Evolutionary conservation across 2,888 invertebrate species (phyloP).

Genomic region (Leptinotarsa tumamoca): DNA sequence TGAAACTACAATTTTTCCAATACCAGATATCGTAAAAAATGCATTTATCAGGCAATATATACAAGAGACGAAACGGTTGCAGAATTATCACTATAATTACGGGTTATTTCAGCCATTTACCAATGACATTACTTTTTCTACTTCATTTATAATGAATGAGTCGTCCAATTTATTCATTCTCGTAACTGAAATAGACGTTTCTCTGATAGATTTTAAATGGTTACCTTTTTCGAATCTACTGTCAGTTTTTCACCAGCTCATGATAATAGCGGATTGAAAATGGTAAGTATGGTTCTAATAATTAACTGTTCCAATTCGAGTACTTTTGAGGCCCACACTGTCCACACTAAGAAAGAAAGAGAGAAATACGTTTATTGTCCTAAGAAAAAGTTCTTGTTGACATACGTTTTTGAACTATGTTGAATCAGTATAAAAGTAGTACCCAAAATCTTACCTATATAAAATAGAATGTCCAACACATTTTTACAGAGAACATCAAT

Average conservation of each 20-base stretch:
- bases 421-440: too few species aligned
- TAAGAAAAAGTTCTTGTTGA: too few species aligned
- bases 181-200: not conserved
- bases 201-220: not conserved
- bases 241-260: not conserved
- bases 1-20: not conserved
- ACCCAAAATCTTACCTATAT: too few species aligned
- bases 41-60: not conserved
- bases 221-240: not conserved
- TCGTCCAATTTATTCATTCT: not conserved
- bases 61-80: not conserved
- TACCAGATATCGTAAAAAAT: not conserved
- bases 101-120: conserved; percentile 9
- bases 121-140: not conserved
- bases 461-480: too few species aligned
- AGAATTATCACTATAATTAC: not conserved
- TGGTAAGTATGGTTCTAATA: not conserved
- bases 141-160: not conserved
- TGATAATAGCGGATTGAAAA: not conserved
- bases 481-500: too few species aligned
- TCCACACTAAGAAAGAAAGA: too few species aligned
- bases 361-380: too few species aligned
- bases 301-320: too few species aligned
- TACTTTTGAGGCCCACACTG: too few species aligned
- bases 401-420: too few species aligned